phyloP scores from a whole-genome alignment of 2,113 vertebrate genomes.

The Sula dactylatra region DNA sequence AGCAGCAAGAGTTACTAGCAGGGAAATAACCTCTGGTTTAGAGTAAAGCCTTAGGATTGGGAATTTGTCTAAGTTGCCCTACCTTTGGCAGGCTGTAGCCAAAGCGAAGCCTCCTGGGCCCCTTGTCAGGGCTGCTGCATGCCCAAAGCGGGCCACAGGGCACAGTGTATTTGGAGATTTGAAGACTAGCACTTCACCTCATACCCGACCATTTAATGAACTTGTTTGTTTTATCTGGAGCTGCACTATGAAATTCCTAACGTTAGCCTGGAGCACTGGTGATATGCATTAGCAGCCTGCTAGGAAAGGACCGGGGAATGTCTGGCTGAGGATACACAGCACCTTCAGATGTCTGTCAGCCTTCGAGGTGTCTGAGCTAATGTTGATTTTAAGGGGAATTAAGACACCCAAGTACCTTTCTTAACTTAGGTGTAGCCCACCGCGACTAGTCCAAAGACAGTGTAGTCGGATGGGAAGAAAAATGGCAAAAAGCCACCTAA shows the following conservation, averaged over 20 bases:
- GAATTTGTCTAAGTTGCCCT: neutral
- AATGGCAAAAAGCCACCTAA: neutral
- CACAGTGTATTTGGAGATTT: accelerated
- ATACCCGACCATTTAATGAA: too few species aligned
- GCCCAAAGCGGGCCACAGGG: accelerated
- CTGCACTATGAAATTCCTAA: accelerated
- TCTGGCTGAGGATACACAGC: neutral
- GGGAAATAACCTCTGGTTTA: neutral
- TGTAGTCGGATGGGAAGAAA: neutral
- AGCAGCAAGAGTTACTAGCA: neutral
- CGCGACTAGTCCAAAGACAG: accelerated
- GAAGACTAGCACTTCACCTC: neutral
- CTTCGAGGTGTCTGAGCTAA: neutral
- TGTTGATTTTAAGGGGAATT: too few species aligned
- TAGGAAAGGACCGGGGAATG: accelerated
- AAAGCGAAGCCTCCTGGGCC: neutral
- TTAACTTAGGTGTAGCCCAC: accelerated
- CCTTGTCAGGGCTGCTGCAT: too few species aligned
- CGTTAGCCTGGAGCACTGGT: neutral
- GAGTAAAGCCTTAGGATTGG: neutral
- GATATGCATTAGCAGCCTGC: accelerated
- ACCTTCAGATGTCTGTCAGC: accelerated
- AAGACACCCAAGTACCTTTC: neutral
- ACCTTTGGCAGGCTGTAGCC: neutral
- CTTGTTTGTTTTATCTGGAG: neutral